Conservation (phyloP, 2,113 vertebrate species). For the Ochotona curzoniae region DNA sequence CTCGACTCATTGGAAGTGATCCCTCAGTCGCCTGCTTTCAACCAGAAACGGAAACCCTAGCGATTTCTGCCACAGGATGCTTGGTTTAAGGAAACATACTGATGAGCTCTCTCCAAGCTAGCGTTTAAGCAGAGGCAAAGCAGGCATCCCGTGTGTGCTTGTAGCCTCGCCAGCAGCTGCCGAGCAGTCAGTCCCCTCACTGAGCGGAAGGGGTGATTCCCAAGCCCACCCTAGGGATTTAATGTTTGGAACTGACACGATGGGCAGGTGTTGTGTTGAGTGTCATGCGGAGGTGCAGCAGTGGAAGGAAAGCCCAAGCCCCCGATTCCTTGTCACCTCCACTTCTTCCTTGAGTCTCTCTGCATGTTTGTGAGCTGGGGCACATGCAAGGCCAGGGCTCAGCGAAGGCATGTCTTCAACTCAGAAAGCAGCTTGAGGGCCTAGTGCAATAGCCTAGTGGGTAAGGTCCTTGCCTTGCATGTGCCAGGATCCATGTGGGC, state of each 20-base stretch:
- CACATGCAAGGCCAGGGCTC: neutral
- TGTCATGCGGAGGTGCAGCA: neutral
- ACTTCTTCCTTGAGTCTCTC: fast-evolving
- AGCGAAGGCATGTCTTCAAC: neutral
- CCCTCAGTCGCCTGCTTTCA: neutral
- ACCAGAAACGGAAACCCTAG: neutral
- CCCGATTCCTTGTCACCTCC: neutral
- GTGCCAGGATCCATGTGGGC: too few species aligned
- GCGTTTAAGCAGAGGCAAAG: neutral
- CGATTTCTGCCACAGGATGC: neutral
- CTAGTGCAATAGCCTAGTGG: too few species aligned
- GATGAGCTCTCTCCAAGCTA: neutral
- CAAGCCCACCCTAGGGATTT: too few species aligned
- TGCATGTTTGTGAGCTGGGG: neutral
- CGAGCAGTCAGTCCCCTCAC: fast-evolving
- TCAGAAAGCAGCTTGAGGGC: neutral
- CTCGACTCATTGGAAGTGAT: neutral
- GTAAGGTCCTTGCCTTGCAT: too few species aligned
- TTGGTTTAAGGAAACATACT: neutral
- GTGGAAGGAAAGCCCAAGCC: neutral
- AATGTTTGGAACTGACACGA: neutral
- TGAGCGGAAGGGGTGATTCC: neutral
- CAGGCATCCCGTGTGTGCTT: neutral
- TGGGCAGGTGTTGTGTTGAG: neutral
- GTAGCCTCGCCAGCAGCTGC: neutral